Percentiles rank a stretch among this genome's conserved stretches.
Evolutionary conservation across 2,888 invertebrate genomes (phyloP).

Genomic region (Chymomyza amoena): DNA sequence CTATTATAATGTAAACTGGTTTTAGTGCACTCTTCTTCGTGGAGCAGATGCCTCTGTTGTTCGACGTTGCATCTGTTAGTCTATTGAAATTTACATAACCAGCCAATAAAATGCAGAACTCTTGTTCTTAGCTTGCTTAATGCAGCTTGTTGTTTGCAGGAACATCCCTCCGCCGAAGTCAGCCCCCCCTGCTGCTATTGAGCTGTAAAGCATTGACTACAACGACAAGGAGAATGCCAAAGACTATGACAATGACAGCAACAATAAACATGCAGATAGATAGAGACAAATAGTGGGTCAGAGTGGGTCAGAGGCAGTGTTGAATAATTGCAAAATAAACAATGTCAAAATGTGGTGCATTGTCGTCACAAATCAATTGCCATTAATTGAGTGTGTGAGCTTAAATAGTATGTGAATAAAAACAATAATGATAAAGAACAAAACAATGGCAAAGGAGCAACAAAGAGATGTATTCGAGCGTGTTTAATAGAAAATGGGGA

Average conservation of each 20-base stretch:
- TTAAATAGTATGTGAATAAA: not conserved
- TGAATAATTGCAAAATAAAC: constrained; percentile 32
- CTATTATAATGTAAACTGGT: too few relatives aligned
- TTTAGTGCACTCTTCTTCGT: too few relatives aligned
- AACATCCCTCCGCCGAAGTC: not conserved
- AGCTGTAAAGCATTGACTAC: constrained; percentile 15
- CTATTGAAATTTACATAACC: constrained; percentile 36
- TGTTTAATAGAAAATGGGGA: too few relatives aligned
- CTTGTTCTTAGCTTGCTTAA: constrained; percentile 6
- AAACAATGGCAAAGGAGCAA: not conserved
- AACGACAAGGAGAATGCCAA: not conserved
- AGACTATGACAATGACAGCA: not conserved
- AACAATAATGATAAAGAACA: not conserved
- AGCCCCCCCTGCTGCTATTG: not conserved
- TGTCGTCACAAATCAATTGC: constrained; percentile 60
- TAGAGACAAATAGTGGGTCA: not conserved
- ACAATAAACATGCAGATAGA: not conserved
- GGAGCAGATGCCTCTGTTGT: not conserved
- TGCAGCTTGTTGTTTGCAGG: constrained; percentile 21
- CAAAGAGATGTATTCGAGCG: not conserved
- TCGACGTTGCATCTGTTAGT: not conserved
- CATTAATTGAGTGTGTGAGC: constrained; percentile 39
- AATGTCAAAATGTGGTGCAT: constrained; percentile 33
- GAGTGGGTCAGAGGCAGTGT: not conserved
- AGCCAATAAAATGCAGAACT: constrained; percentile 17